phyloP scores from a whole-genome alignment of 1,140 invertebrate genomes.

The Zaprionus ornatus region DNA sequence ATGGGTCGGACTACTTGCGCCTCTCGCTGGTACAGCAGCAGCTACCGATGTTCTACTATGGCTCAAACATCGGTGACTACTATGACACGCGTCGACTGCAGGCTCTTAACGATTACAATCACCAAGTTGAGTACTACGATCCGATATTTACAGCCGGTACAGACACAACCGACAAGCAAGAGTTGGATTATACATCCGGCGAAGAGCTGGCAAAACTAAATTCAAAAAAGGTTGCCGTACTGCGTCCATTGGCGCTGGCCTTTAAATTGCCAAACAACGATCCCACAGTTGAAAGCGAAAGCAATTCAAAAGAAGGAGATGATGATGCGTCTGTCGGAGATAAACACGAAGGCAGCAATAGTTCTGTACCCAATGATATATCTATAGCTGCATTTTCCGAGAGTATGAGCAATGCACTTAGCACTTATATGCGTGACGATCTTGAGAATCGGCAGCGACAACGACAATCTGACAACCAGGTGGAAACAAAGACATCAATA shows the following conservation, averaged over 20 bases:
- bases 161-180: not conserved
- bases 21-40: constrained; percentile 12
- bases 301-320: constrained; percentile 2
- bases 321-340: not conserved
- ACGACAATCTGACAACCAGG: constrained; percentile 28
- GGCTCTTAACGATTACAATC: constrained; percentile 37
- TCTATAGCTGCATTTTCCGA: constrained; percentile 42
- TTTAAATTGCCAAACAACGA: constrained; percentile 4
- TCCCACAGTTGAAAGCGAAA: not conserved
- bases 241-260: constrained; percentile 46
- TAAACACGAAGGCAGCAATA: not conserved
- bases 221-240: constrained; percentile 43
- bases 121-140: constrained; percentile 33
- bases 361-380: constrained; percentile 4
- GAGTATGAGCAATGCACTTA: constrained; percentile 62
- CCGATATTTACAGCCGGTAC: not conserved
- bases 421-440: constrained; percentile 70
- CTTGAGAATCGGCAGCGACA: constrained; percentile 33
- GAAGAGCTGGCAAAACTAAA: constrained; percentile 33
- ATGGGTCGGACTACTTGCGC: constrained; percentile 9
- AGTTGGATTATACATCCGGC: not conserved
- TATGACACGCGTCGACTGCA: constrained; percentile 61
- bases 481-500: not conserved
- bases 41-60: constrained; percentile 63
- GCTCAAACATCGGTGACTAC: constrained; percentile 49